Evolutionary conservation across 2,113 vertebrate species (phyloP).

Genomic region (Epinephelus lanceolatus): DNA sequence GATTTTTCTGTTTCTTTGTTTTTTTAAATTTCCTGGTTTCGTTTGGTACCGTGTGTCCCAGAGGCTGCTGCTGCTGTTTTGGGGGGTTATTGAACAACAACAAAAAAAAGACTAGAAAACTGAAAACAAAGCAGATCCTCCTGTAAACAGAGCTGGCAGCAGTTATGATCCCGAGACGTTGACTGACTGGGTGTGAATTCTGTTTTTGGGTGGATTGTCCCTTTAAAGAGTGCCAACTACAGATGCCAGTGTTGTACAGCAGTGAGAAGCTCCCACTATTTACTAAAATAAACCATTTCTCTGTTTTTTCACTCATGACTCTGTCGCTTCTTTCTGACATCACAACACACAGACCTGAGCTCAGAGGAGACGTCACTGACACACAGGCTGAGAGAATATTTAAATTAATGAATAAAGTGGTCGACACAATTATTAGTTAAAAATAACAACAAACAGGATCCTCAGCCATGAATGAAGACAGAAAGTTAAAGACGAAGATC

Average conservation of each 20-base stretch:
- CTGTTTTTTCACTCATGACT: conserved; percentile 66
- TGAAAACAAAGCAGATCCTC: conserved; percentile 15
- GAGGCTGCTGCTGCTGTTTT: conserved; percentile 80
- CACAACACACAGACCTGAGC: too few species aligned
- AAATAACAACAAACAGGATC: too few species aligned
- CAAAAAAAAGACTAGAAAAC: not conserved
- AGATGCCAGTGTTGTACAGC: conserved; percentile 90
- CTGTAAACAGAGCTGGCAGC: not conserved
- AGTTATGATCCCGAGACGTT: not conserved
- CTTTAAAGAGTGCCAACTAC: conserved; percentile 86
- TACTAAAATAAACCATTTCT: conserved; percentile 77
- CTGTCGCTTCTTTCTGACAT: not conserved
- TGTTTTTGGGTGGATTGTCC: conserved; percentile 79
- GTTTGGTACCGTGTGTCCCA: conserved; percentile 85
- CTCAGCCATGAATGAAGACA: too few species aligned
- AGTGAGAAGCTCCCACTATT: conserved; percentile 88
- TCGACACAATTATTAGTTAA: too few species aligned
- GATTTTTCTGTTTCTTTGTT: not conserved
- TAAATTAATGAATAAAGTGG: too few species aligned
- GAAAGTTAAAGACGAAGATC: too few species aligned
- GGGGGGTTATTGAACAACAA: conserved; percentile 32
- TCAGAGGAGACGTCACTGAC: too few species aligned
- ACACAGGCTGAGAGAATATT: too few species aligned
- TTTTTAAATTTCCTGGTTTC: not conserved
- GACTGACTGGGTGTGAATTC: conserved; percentile 20